phyloP scores from a whole-genome alignment of 2,888 invertebrate species.

The Bombylius major region DNA sequence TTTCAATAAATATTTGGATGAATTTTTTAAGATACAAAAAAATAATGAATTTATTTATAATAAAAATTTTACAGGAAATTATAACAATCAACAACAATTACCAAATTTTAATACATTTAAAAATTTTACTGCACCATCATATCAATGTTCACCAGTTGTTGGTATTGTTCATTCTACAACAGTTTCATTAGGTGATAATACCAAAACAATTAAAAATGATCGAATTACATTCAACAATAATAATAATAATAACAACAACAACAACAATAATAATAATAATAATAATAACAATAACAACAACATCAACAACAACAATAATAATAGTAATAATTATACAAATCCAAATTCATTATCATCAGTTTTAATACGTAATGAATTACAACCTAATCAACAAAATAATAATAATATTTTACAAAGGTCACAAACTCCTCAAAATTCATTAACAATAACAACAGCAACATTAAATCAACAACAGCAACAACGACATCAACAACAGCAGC shows the following conservation, averaged over 20 bases:
- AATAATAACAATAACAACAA: neutral
- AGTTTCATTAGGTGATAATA: neutral
- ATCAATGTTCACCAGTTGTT: slow-evolving; percentile 4
- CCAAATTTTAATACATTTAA: slow-evolving; percentile 7
- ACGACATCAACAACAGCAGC: neutral
- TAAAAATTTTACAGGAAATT: no score
- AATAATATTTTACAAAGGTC: neutral
- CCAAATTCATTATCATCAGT: neutral
- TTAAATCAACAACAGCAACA: neutral
- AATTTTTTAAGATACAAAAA: neutral
- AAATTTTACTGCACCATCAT: slow-evolving; percentile 6
- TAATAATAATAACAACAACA: neutral
- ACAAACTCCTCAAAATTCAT: no score
- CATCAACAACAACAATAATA: neutral
- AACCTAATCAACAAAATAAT: neutral
- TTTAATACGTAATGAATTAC: neutral
- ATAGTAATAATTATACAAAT: neutral
- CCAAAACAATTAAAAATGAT: neutral
- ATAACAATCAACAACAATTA: neutral
- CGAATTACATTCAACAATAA: neutral
- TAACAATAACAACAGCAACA: neutral
- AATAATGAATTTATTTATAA: no score
- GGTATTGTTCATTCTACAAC: slow-evolving; percentile 2
- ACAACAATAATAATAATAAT: neutral
- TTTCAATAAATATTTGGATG: neutral